Conservation (phyloP, 2,113 vertebrate genomes). For the Seriola quinqueradiata region DNA sequence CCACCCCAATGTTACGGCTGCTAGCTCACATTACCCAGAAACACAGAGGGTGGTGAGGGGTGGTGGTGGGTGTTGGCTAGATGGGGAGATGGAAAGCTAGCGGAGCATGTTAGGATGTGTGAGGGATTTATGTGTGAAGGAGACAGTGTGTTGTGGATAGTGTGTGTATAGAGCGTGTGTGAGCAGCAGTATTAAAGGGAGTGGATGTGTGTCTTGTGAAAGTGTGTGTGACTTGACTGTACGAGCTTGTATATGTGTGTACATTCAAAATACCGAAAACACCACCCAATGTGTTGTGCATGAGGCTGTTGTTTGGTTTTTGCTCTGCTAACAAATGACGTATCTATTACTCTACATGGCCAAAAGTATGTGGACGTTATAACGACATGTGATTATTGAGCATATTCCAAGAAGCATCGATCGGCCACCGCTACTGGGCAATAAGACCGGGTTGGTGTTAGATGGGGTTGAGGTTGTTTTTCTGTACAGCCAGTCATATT, state of each 20-base stretch:
- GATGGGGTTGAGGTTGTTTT: background rate
- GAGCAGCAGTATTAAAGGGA: conserved; percentile 42
- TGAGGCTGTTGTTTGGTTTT: conserved; percentile 1
- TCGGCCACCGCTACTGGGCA: background rate
- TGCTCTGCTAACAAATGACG: conserved; percentile 5
- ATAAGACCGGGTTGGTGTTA: background rate
- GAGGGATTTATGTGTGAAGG: conserved; percentile 75
- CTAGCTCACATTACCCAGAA: conserved; percentile 75
- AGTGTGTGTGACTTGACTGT: conserved; percentile 46
- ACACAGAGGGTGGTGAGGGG: conserved; percentile 51
- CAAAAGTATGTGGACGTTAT: conserved; percentile 32
- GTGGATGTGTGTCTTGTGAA: conserved; percentile 41
- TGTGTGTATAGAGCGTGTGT: conserved; percentile 46
- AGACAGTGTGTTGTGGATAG: conserved; percentile 50
- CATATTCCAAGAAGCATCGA: background rate
- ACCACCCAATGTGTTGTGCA: background rate
- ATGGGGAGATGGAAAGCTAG: conserved; percentile 65
- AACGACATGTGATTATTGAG: background rate
- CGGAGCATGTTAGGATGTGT: conserved; percentile 73
- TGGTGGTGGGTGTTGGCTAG: conserved; percentile 6
- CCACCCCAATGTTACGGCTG: conserved; percentile 56
- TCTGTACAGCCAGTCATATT: background rate
- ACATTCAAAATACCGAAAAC: conserved; percentile 39
- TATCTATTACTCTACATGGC: background rate
- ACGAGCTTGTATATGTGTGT: background rate